phyloP scores from a whole-genome alignment of 2,113 vertebrate genomes.

The Microcebus tavaratra region DNA sequence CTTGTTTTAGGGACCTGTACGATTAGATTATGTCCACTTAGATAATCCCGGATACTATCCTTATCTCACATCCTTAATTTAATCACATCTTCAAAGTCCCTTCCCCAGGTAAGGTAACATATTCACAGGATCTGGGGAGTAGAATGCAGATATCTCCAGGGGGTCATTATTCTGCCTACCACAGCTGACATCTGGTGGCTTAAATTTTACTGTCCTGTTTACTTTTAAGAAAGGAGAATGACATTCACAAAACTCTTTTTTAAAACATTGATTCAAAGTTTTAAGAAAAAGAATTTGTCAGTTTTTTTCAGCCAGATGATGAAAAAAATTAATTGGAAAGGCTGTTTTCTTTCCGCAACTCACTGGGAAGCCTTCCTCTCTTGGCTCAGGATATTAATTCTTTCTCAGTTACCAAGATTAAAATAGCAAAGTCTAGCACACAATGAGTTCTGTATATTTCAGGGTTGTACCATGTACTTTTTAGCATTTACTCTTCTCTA shows the following conservation, averaged over 20 bases:
- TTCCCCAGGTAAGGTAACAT: not conserved
- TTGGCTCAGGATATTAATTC: not conserved
- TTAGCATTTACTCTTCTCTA: not conserved
- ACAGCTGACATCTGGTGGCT: not conserved
- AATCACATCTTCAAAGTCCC: not conserved
- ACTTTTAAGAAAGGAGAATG: not conserved
- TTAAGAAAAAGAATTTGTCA: not conserved
- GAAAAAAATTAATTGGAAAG: not conserved
- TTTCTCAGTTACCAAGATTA: not conserved
- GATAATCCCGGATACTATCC: not conserved
- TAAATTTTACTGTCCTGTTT: not conserved
- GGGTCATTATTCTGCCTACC: not conserved
- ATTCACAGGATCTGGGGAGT: not conserved
- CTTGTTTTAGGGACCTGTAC: not conserved
- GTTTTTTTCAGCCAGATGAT: not conserved
- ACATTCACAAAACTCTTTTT: not conserved
- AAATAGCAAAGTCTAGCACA: not conserved
- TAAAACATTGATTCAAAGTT: constrained; percentile 10
- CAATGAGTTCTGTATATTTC: not conserved
- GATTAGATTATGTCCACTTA: not conserved
- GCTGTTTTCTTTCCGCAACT: not conserved
- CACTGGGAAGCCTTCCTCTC: not conserved
- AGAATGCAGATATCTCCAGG: not conserved
- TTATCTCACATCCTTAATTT: not conserved
- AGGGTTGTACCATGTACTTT: not conserved